Conservation (phyloP, 1,140 invertebrate genomes). For the Delia radicum region DNA sequence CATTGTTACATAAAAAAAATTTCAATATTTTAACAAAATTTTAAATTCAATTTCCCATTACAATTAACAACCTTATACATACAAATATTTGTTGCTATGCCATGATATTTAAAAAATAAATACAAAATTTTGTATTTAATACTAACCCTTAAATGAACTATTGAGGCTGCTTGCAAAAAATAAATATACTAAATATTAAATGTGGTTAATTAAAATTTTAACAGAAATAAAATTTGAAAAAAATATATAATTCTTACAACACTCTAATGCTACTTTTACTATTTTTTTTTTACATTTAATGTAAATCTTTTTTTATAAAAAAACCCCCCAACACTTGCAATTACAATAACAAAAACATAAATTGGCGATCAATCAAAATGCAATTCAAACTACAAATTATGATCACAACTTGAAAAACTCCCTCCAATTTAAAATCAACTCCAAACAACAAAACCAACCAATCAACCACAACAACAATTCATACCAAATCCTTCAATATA, state of each 20-base stretch:
- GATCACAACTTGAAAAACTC: background rate
- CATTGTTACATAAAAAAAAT: no score
- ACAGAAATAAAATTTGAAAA: background rate
- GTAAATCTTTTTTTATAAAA: conserved; percentile 28
- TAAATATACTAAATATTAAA: background rate
- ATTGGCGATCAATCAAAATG: background rate
- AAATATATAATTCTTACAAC: conserved; percentile 21
- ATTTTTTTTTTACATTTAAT: conserved; percentile 35
- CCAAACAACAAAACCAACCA: background rate
- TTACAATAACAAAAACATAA: no score
- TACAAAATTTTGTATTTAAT: background rate
- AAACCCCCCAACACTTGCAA: background rate
- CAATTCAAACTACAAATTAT: background rate
- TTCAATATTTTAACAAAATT: no score
- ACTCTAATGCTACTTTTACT: conserved; percentile 54
- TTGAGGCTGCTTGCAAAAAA: background rate
- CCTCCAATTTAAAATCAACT: background rate
- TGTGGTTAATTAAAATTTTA: background rate
- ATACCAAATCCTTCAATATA: background rate
- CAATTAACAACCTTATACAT: no score
- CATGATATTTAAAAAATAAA: background rate
- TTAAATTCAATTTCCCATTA: no score
- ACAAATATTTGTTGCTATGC: background rate
- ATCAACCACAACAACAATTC: background rate
- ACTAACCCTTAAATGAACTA: background rate